A percentile compares a stretch with the other conserved stretches of the same genome.
These are phyloP conservation scores for Chaunax sp. DNA, from an alignment of 2,797 vertebrate genomes.

Conservation along the genomic window DNA sequence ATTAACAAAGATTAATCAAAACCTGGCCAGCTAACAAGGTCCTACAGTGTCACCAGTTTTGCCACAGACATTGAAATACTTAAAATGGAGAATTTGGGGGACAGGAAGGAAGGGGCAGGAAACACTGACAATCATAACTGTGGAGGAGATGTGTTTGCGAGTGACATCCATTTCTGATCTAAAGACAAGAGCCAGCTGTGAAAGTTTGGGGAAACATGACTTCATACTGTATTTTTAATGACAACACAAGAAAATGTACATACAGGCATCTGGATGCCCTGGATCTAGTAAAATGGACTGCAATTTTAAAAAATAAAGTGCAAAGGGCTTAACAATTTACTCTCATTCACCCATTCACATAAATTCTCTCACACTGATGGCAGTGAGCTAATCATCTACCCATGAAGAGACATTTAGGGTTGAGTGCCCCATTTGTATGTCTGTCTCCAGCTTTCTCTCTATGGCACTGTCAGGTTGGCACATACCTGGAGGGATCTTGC, in stretches of 20 bases:
- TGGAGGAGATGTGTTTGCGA: background rate
- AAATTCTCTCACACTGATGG: background rate
- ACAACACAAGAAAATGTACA: too few species aligned
- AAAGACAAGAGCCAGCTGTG: background rate
- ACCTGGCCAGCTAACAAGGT: background rate
- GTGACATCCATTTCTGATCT: background rate
- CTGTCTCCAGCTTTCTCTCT: background rate
- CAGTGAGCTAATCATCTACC: background rate
- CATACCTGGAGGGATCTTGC: constrained; percentile 98
- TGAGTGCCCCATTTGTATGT: background rate
- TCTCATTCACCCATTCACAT: background rate
- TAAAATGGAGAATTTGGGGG: background rate
- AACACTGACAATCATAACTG: background rate
- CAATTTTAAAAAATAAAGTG: background rate
- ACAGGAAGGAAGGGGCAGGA: background rate
- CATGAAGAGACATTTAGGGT: background rate
- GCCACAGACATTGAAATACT: background rate
- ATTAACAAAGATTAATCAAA: constrained; percentile 6
- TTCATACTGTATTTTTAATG: background rate
- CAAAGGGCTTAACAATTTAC: background rate
- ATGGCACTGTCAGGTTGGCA: constrained; percentile 13
- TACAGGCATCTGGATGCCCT: too few species aligned
- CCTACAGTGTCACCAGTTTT: constrained; percentile 11
- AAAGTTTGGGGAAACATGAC: background rate
- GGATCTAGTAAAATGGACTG: background rate